Evolutionary conservation across 2,113 vertebrate species (phyloP).

Genomic region (Dipodomys spectabilis): DNA sequence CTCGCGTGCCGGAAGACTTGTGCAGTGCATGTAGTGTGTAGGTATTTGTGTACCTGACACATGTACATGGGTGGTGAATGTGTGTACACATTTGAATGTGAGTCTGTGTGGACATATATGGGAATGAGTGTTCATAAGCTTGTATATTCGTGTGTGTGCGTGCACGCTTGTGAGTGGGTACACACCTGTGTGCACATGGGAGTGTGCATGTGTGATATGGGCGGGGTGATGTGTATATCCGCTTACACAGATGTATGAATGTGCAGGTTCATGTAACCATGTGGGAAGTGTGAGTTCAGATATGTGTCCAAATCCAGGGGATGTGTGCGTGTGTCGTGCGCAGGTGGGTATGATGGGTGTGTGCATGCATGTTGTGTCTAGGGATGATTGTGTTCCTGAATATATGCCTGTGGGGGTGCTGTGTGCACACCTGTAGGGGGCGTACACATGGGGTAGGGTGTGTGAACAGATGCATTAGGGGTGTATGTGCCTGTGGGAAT

Average conservation of each 20-base stretch:
- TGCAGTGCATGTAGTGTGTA: no score
- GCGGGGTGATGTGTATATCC: neutral
- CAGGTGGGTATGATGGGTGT: neutral
- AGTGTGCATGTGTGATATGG: neutral
- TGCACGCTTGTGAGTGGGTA: neutral
- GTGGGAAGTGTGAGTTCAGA: neutral
- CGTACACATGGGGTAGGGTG: no score
- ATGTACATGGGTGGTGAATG: no score
- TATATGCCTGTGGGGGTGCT: neutral
- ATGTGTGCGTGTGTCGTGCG: neutral
- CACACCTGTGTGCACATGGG: neutral
- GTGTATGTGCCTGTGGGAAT: neutral
- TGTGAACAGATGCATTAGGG: neutral
- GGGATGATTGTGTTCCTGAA: neutral
- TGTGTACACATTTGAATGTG: no score
- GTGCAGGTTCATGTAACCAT: neutral
- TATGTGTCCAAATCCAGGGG: neutral
- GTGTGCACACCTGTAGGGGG: neutral
- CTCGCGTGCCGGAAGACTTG: neutral
- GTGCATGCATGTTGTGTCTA: no score
- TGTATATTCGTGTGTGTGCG: neutral
- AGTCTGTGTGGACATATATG: neutral
- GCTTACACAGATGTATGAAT: no score
- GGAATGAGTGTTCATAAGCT: neutral
- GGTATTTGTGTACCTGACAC: no score